phyloP scores from a whole-genome alignment of 2,113 vertebrate species.

The Albula goreensis region DNA sequence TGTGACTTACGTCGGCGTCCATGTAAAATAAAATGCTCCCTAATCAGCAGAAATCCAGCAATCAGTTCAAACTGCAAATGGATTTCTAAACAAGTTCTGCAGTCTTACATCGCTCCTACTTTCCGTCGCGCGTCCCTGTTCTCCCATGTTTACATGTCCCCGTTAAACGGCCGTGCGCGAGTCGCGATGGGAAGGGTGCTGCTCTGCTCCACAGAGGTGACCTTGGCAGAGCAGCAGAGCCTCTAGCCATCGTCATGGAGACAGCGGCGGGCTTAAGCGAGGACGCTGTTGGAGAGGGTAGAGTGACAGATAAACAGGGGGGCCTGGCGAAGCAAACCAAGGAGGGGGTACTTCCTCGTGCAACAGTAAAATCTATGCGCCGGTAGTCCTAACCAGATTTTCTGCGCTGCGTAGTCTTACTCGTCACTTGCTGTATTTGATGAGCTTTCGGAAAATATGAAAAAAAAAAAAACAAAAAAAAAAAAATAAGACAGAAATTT shows the following conservation, averaged over 20 bases:
- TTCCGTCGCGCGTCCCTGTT: background rate
- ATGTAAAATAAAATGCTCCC: no score
- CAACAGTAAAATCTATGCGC: background rate
- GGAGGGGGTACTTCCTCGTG: background rate
- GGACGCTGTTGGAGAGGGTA: slow-evolving; percentile 44
- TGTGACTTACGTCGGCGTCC: no score
- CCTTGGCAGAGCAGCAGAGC: slow-evolving; percentile 58
- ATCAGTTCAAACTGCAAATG: background rate
- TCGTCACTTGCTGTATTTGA: background rate
- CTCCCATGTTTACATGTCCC: background rate
- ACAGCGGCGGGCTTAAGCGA: slow-evolving; percentile 50
- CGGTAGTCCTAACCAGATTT: background rate
- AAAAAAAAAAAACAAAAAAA: background rate
- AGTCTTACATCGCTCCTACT: background rate
- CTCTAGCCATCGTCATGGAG: slow-evolving; percentile 62
- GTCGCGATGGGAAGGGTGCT: slow-evolving; percentile 27
- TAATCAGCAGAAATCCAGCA: background rate
- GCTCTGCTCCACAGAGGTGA: slow-evolving; percentile 53
- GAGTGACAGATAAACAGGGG: slow-evolving; percentile 20
- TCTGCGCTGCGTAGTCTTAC: background rate
- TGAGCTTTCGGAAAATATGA: background rate
- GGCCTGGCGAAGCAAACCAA: background rate
- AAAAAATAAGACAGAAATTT: background rate
- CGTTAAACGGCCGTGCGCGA: slow-evolving; percentile 19
- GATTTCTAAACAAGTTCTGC: background rate